Conservation (phyloP, 2,888 invertebrate genomes). For the Acronicta leporina region DNA sequence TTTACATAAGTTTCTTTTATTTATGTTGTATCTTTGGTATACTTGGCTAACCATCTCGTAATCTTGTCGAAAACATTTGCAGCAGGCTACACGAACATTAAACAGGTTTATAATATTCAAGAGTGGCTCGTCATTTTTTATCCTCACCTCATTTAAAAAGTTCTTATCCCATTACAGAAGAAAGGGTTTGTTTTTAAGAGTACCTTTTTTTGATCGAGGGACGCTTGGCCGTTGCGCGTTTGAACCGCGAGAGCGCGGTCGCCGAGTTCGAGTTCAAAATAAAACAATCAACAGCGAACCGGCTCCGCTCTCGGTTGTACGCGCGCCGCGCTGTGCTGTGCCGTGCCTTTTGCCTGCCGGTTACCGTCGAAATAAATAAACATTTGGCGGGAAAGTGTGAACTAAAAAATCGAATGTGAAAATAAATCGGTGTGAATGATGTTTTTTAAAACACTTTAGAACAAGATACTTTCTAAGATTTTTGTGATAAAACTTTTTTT, state of each 20-base stretch:
- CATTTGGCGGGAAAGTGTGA: conserved; percentile 77
- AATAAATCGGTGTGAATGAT: neutral
- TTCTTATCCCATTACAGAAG: conserved; percentile 55
- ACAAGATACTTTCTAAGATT: neutral
- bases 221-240: conserved; percentile 63
- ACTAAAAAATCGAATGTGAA: conserved; percentile 44
- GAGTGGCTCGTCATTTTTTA: conserved; percentile 48
- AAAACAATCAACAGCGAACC: conserved; percentile 84
- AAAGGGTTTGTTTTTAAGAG: conserved; percentile 61
- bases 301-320: conserved; percentile 82
- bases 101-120: conserved; percentile 46
- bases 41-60: neutral
- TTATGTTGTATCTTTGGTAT: neutral
- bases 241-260: conserved; percentile 55
- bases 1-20: neutral
- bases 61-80: conserved; percentile 4
- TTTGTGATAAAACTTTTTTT: conserved; percentile 25
- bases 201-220: conserved; percentile 65
- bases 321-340: conserved; percentile 65
- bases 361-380: conserved; percentile 63
- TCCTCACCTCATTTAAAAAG: conserved; percentile 44
- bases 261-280: conserved; percentile 72
- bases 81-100: conserved; percentile 38
- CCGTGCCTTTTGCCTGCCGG: conserved; percentile 51
- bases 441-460: conserved; percentile 5